Evolutionary conservation across 2,113 vertebrate species (phyloP).

Genomic region (Chitala chitala): DNA sequence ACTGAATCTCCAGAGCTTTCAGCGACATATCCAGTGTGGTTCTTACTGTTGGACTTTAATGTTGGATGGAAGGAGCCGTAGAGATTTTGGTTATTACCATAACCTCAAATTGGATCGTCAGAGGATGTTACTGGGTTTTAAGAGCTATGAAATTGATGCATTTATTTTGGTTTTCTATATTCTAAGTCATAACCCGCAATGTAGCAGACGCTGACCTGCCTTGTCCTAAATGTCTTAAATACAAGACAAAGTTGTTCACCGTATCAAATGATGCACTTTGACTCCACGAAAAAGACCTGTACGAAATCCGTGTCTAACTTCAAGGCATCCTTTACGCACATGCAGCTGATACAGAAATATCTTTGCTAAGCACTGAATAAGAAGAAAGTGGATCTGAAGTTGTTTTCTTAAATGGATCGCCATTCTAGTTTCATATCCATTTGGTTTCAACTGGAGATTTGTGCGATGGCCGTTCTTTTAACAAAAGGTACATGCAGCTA

Average conservation of each 20-base stretch:
- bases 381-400: constrained; percentile 12
- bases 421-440: constrained; percentile 71
- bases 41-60: no score
- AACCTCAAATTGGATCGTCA: not conserved
- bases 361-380: not conserved
- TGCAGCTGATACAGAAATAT: not conserved
- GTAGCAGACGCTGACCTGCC: not conserved
- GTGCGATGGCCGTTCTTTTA: constrained; percentile 75
- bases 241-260: not conserved
- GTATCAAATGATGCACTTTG: constrained; percentile 5
- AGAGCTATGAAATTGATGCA: not conserved
- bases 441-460: constrained; percentile 79
- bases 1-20: not conserved
- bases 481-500: constrained; percentile 63
- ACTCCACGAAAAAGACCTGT: not conserved
- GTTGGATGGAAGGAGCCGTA: not conserved
- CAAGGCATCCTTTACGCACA: not conserved
- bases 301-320: not conserved
- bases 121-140: not conserved
- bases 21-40: no score
- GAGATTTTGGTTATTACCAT: not conserved
- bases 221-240: constrained; percentile 10
- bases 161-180: not conserved
- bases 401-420: constrained; percentile 67
- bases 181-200: not conserved